Conservation (phyloP, 2,797 vertebrate genomes). For the Cryptoprocta ferox region DNA sequence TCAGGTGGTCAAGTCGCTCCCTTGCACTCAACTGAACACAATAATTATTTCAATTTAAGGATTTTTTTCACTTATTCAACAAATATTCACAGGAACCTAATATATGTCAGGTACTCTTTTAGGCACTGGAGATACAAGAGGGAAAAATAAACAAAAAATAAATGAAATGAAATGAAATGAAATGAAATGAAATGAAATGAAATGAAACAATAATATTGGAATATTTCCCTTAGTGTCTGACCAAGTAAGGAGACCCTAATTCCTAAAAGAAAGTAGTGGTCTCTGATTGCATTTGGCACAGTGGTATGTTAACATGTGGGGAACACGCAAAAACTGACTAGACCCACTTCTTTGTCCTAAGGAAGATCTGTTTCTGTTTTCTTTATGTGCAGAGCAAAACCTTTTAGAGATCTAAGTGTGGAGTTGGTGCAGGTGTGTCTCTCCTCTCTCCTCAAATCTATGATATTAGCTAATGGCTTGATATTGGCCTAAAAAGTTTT, state of each 20-base stretch:
- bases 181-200: not conserved
- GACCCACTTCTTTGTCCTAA: not conserved
- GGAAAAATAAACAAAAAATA: not conserved
- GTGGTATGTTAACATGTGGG: fast-evolving
- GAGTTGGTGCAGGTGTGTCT: not conserved
- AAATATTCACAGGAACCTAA: not conserved
- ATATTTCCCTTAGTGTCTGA: not conserved
- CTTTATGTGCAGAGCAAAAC: not conserved
- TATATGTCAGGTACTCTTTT: not conserved
- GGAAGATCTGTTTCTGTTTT: not conserved
- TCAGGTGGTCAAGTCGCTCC: not conserved
- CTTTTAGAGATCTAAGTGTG: not conserved
- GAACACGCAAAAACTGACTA: fast-evolving
- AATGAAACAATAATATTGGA: not conserved
- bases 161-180: not conserved
- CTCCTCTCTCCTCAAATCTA: not conserved
- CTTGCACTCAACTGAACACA: not conserved
- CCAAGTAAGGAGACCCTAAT: not conserved
- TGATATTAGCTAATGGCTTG: not conserved
- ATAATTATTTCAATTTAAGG: not conserved
- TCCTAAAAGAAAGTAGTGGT: not conserved
- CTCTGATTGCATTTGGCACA: not conserved
- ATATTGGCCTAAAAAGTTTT: not conserved
- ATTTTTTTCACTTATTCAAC: not conserved
- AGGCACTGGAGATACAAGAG: not conserved